Evolutionary conservation across 1,140 invertebrate species (phyloP), one percentile per base, ranked within the genome.

Genomic region (Linepithema humile): DNA sequence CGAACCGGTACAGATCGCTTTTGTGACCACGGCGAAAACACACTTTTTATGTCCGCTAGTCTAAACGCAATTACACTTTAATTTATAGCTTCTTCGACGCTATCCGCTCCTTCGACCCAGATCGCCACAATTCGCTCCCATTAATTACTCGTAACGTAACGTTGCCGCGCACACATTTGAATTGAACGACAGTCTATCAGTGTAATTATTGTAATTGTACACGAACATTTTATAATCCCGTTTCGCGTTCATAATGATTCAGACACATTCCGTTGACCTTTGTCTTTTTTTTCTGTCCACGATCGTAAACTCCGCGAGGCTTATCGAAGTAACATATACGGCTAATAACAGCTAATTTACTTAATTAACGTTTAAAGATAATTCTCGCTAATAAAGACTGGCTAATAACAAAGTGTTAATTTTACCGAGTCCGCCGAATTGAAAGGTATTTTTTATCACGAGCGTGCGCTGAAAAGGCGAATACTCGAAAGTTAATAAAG

Each of bases 141-240:
- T 85, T 48, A 53, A 69, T 85, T 84, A 85, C 60, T 77, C 32
- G 32, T n/a, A n/a, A 20, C 4, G 4, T 23, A 45, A 48, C 26
- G 50, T 55, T 73, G 9, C 50, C 5, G 32, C 38, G 59, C 10
- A 29, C 43, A 60, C 3, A 3, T 23, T 12, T 32, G n/a, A 62
- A 73, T 83, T 65, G 64, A 85, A 50, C 12, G 23, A 83, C 32
- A 72, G 26, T 72, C 35, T 10, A 43, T 50, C 15, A 15, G 26
- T 59, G 45, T 84, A 85, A 84, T 84, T 55, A 84, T 15, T 1
- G 5, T 50, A 40, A 85, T 85, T 75, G 26, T 38, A 38, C 12
- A 40, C 29, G 12, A 73, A 75, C 12, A 72, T 59, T 23, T 73
- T 55, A 29, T 6, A 29, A 15, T 38, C 60, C 7, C 32, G 12